Evolutionary conservation across 2,113 vertebrate species (phyloP).

Genomic region (Hippolais icterina): DNA sequence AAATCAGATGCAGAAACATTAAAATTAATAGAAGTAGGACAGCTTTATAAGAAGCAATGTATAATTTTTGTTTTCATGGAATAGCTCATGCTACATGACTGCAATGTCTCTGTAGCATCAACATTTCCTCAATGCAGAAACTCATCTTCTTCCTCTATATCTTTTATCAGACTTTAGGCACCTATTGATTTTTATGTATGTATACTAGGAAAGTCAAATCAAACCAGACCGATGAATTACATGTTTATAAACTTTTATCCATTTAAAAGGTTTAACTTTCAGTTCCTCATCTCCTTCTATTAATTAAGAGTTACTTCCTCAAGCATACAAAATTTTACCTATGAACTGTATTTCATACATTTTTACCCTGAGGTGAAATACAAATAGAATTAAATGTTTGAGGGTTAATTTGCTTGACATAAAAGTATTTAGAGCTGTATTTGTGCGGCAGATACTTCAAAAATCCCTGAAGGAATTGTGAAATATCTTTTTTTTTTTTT

Average conservation of each 20-base stretch:
- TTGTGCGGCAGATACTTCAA: not conserved
- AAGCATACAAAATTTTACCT: not conserved
- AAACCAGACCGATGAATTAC: not conserved
- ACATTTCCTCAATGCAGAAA: not conserved
- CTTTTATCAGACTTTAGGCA: not conserved
- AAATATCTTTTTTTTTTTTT: fast-evolving
- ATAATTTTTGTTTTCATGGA: not conserved
- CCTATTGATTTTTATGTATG: not conserved
- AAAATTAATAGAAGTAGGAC: not conserved
- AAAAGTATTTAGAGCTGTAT: not conserved
- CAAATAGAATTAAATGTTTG: not conserved
- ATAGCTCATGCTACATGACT: not conserved
- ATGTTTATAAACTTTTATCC: not conserved
- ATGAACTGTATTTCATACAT: not conserved
- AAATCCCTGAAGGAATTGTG: not conserved
- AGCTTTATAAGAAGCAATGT: not conserved
- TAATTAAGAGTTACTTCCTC: not conserved
- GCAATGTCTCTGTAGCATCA: not conserved
- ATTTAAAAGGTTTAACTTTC: not conserved
- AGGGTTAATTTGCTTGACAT: not conserved
- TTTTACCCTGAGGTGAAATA: not conserved
- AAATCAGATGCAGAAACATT: not conserved
- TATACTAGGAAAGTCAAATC: not conserved
- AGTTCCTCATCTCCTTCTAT: not conserved
- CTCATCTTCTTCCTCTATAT: not conserved